These are phyloP conservation scores for Enteromius fasciolatus DNA, from an alignment of 2,797 vertebrate genomes.

Conservation along the genomic window DNA sequence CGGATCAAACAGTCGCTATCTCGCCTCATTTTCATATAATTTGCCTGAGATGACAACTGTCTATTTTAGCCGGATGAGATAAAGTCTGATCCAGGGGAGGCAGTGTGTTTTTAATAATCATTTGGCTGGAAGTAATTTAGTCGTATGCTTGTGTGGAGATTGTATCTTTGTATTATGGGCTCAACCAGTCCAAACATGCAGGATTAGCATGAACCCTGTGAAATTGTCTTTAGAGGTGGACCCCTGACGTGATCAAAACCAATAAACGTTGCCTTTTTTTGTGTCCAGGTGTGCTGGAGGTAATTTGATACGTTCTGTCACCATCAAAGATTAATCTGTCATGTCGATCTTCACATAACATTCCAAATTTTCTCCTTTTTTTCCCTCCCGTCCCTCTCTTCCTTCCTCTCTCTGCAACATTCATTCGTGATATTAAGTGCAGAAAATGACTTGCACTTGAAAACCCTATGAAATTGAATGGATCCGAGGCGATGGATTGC, in stretches of 20 bases:
- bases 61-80: constrained; percentile 66
- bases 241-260: constrained; percentile 52
- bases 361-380: constrained; percentile 46
- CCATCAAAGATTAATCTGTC: constrained; percentile 62
- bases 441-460: constrained; percentile 64
- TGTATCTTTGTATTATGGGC: constrained; percentile 59
- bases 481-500: constrained; percentile 61
- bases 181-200: constrained; percentile 44
- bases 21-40: constrained; percentile 66
- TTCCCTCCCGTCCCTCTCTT: constrained; percentile 9
- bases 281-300: constrained; percentile 36
- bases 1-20: constrained; percentile 65
- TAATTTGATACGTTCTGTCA: constrained; percentile 61
- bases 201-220: constrained; percentile 52
- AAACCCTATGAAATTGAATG: constrained; percentile 62
- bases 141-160: constrained; percentile 65
- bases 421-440: constrained; percentile 63
- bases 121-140: constrained; percentile 67
- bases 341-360: constrained; percentile 47
- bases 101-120: constrained; percentile 72
- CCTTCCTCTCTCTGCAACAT: constrained; percentile 56
- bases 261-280: constrained; percentile 46
- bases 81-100: constrained; percentile 61
- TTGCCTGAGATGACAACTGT: constrained; percentile 64
- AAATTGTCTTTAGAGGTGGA: constrained; percentile 55